Percentiles rank a stretch among this genome's conserved stretches.
These are phyloP conservation scores for Hassar affinis DNA, from an alignment of 2,113 vertebrate genomes.

Conservation along the genomic window DNA sequence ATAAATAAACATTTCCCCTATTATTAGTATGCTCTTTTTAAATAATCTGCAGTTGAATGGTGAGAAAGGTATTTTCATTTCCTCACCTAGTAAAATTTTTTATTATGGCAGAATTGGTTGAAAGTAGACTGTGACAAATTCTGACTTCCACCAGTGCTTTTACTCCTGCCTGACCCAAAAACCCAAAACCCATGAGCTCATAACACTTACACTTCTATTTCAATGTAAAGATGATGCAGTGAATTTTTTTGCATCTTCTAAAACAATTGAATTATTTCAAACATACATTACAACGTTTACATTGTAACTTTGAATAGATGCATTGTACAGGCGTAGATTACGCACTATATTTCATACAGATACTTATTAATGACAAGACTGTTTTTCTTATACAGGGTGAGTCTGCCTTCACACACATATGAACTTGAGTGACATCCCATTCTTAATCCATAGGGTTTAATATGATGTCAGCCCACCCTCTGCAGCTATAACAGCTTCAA, in stretches of 20 bases:
- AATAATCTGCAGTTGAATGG: background rate
- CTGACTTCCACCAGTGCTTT: background rate
- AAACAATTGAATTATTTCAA: no score
- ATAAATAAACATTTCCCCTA: background rate
- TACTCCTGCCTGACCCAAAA: background rate
- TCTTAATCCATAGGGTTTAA: no score
- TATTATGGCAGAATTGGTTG: background rate
- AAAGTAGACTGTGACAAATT: background rate
- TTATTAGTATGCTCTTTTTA: background rate
- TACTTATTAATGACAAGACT: no score
- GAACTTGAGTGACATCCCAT: no score
- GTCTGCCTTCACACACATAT: no score
- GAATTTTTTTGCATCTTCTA: background rate
- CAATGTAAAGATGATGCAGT: background rate
- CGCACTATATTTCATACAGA: no score
- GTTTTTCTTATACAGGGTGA: no score
- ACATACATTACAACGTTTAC: no score
- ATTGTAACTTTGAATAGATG: no score
- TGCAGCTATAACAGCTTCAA: no score
- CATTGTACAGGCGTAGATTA: no score
- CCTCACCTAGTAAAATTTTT: background rate
- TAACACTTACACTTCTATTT: background rate
- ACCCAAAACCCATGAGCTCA: background rate
- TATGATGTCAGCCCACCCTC: no score
- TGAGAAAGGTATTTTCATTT: background rate